Conservation (phyloP, 1,140 invertebrate species). For the Trichogramma pretiosum region DNA sequence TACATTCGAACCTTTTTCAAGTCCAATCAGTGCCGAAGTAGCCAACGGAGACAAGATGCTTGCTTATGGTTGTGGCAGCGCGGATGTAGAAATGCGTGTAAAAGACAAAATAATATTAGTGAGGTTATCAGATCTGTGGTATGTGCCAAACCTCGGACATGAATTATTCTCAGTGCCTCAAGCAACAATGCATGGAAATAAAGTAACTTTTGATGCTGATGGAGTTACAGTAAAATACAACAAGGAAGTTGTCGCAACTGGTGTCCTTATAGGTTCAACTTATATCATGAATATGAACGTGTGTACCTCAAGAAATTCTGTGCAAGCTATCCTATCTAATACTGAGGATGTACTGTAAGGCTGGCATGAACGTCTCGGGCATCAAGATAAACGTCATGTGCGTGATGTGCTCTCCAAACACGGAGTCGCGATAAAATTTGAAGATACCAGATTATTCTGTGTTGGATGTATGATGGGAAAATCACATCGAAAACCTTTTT, state of each 20-base stretch:
- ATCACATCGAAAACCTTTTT: slow-evolving; percentile 26
- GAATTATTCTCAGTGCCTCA: no score
- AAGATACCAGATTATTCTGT: slow-evolving; percentile 23
- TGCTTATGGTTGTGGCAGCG: slow-evolving; percentile 9
- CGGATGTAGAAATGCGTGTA: slow-evolving; percentile 3
- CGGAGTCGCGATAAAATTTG: slow-evolving; percentile 7
- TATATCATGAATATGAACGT: slow-evolving; percentile 14
- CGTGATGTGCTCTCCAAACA: slow-evolving; percentile 14
- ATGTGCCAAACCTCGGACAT: slow-evolving; percentile 13
- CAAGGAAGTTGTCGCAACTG: slow-evolving; percentile 8
- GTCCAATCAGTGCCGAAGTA: slow-evolving; percentile 13
- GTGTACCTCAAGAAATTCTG: neutral
- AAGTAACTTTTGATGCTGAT: no score
- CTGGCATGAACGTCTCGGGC: slow-evolving; percentile 19
- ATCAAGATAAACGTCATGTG: slow-evolving; percentile 22
- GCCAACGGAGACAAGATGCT: slow-evolving; percentile 10
- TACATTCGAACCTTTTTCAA: slow-evolving; percentile 15
- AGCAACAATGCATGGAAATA: no score
- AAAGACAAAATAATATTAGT: slow-evolving; percentile 7
- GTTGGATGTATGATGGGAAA: slow-evolving; percentile 26
- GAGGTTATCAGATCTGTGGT: slow-evolving; percentile 14
- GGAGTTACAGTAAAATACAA: slow-evolving; percentile 11
- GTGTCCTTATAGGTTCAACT: neutral
- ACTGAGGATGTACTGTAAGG: slow-evolving; percentile 18
- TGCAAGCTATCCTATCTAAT: slow-evolving; percentile 5